phyloP scores from a whole-genome alignment of 1,140 invertebrate genomes.

The Wiebesia pumilae region DNA sequence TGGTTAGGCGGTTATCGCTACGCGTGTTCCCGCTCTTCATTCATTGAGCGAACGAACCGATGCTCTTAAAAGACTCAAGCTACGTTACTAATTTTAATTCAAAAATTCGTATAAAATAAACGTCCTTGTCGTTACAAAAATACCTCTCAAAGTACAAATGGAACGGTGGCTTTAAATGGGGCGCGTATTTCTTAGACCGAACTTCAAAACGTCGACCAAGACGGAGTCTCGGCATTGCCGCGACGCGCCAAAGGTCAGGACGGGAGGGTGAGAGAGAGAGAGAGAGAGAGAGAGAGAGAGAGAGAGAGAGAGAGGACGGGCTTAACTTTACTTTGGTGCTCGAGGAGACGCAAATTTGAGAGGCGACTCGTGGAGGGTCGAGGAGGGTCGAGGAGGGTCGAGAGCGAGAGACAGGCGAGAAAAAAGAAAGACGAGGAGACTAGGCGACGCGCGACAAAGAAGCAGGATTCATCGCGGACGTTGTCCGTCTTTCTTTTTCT shows the following conservation, averaged over 20 bases:
- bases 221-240: not conserved
- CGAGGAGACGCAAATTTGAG: constrained; percentile 31
- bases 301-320: not conserved
- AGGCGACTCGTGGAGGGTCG: constrained; percentile 23
- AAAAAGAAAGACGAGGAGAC: constrained; percentile 3
- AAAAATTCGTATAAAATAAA: not conserved
- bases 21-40: no score
- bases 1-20: no score
- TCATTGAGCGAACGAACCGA: no score
- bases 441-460: constrained; percentile 36
- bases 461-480: constrained; percentile 31
- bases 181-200: not conserved
- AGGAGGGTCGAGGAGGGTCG: not conserved
- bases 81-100: not conserved
- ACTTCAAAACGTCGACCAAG: not conserved
- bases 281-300: not conserved
- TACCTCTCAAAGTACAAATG: not conserved
- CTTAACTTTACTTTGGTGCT: constrained; percentile 35
- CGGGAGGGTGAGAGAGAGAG: not conserved
- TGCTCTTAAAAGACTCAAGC: no score
- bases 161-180: not conserved
- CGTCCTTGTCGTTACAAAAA: not conserved
- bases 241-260: not conserved
- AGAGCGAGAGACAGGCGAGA: not conserved
- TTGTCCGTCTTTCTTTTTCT: not conserved